Base-by-base conservation (phyloP, 2,113 vertebrate genomes). In the Trogon surrucura region DNA sequence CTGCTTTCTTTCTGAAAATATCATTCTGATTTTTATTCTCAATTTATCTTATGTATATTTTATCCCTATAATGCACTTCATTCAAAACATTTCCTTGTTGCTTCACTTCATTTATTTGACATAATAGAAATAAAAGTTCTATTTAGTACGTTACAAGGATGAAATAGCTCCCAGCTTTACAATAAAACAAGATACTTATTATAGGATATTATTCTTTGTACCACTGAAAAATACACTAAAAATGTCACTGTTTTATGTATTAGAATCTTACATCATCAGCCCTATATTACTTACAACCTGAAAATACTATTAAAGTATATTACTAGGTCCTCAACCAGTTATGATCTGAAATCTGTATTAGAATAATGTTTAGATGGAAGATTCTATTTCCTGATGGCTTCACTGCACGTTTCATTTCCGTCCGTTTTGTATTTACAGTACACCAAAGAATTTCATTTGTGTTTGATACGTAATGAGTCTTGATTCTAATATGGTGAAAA, bases 41-140 rank as follows among this genome's bases (percentile, higher is more conserved):
- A 80, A 94, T 96, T 97, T 97, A 94, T 95, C 62, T 93, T 92
- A 75, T 89, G 16, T 93, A 60, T 89, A 91, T 36, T 97, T 96
- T 86, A 85, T 89, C 29, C 45, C 62, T 88, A 86, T 96, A 95
- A 93, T 62, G 91, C 84, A 97, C 85, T 94, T 97, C 18, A 95
- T 97, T 97, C 96, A 93, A 97, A 95, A 90, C 81, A 53, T 36
- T 86, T 97, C 13, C 79, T 94, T 97, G 48, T 96, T 97, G 86
- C 88, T 97, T 97, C 94, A 95, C 80, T 97, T 97, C 88, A 97
- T 97, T 97, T 98, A 93, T 94, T 96, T 95, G 91, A 30, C 71
- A 96, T 94, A 97, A 97, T 94, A 96, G 85, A 96, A 96, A 95
- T 96, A 96, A 97, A 96, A 86, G 80, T 93, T 97, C 89, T 91